Conservation (phyloP, 1,140 invertebrate species). For the Linepithema humile region DNA sequence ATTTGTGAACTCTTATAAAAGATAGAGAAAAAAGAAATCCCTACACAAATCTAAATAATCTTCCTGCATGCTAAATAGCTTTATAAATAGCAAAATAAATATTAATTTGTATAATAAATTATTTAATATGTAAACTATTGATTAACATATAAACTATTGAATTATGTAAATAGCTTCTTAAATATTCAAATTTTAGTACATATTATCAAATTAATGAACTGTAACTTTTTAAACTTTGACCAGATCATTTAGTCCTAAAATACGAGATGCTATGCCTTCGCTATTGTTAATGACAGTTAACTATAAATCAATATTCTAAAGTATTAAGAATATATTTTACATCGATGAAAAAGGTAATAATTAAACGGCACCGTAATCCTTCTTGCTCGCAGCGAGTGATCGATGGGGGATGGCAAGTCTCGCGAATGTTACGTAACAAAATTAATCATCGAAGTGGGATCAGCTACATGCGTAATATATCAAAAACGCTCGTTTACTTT, state of each 20-base stretch:
- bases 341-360: slow-evolving; percentile 9
- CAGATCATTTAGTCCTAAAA: neutral
- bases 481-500: neutral
- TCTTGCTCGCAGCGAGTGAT: neutral
- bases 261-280: too few species aligned
- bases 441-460: slow-evolving; percentile 19
- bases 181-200: neutral
- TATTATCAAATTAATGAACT: neutral
- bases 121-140: neutral
- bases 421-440: slow-evolving; percentile 12
- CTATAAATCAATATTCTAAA: neutral
- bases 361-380: neutral
- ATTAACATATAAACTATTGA: too few species aligned
- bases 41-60: neutral
- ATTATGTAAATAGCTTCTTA: neutral
- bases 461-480: neutral
- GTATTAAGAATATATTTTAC: neutral
- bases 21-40: neutral
- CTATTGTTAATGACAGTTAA: neutral
- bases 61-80: neutral
- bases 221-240: neutral
- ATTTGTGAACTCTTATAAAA: neutral
- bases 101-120: neutral
- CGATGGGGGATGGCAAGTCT: neutral
- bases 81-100: neutral